Base-by-base conservation (phyloP, 2,113 vertebrate species). In the Rhagologus leucostigma region DNA sequence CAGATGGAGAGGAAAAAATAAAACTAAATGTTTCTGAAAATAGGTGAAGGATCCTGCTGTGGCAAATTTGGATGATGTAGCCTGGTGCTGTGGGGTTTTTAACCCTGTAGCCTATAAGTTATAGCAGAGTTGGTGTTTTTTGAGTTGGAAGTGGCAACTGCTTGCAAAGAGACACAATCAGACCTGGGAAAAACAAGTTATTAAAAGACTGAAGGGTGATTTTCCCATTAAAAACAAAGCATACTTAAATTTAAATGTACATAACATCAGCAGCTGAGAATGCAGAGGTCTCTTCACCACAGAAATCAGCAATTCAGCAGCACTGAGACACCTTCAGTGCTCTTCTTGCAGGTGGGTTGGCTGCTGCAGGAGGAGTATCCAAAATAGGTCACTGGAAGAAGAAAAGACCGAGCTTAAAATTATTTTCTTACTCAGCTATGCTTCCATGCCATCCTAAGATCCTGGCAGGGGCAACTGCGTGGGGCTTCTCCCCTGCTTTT, bases 61-160 rank as follows among this genome's bases (percentile, higher is more conserved):
- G 88, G 84, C 41, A 78, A 90, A 91, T 87, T 91, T 67, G 65
- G 95, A 96, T 96, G 94, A 96, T 93, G 96, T 85, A 96, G 85
- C 90, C 93, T 64, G 55, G 57, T 63, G 53, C 59, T 64, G 74
- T 62, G 75, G 44, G 13, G 2, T 71, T 87, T 87, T 77, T 76
- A 9, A 55, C 46, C 75, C 84, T 70, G 67, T 14, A 85, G 87
- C n/a, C 59, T 65, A 1, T 49, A 75, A 91, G 73, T 90, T 84
- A 47, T 19, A 87, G 84, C 35, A 76, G 65, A 75, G 52, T 39
- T 22, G 13, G 65, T 94, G 62, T 21, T 71, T 47, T 78, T 64
- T 18, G 10, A 79, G 59, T 46, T 95, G 71, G 63, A 95, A 74
- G 62, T 68, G 80, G 63, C 32, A 88, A 84, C 37, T 68, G 60